Percentiles rank a stretch among this genome's conserved stretches.
These are phyloP conservation scores for Monomorium pharaonis DNA, from an alignment of 1,140 invertebrate genomes.

Conservation along the genomic window DNA sequence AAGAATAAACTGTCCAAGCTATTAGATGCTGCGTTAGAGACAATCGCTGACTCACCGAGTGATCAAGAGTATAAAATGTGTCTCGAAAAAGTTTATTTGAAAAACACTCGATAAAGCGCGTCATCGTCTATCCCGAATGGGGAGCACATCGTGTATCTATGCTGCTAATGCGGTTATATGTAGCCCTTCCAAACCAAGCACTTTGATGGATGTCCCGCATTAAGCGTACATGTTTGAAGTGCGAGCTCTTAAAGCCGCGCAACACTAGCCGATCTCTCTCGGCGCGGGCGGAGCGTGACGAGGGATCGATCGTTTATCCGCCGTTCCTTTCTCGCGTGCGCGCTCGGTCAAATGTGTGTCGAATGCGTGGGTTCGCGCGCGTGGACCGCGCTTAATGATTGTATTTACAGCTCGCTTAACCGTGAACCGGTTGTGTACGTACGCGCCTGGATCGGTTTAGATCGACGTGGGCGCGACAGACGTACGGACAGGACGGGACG, in stretches of 20 bases:
- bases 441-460: constrained; percentile 47
- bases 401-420: constrained; percentile 62
- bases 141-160: not conserved
- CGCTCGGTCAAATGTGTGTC: constrained; percentile 15
- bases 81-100: not conserved
- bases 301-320: constrained; percentile 44
- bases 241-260: constrained; percentile 4
- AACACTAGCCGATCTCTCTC: constrained; percentile 6
- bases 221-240: constrained; percentile 20
- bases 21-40: not conserved
- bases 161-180: constrained; percentile 30
- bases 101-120: constrained; percentile 5
- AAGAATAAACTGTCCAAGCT: not conserved
- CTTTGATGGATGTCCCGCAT: constrained; percentile 50
- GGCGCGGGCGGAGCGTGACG: not conserved
- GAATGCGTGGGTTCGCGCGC: constrained; percentile 19
- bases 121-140: not conserved
- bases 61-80: not conserved
- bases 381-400: constrained; percentile 46
- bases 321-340: constrained; percentile 31
- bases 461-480: constrained; percentile 56
- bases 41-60: not conserved
- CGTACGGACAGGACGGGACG: no score
- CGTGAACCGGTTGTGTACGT: constrained; percentile 44
- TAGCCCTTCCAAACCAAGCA: constrained; percentile 1